Base-by-base conservation (phyloP, 2,888 invertebrate species). In the Phaedon cochleariae region DNA sequence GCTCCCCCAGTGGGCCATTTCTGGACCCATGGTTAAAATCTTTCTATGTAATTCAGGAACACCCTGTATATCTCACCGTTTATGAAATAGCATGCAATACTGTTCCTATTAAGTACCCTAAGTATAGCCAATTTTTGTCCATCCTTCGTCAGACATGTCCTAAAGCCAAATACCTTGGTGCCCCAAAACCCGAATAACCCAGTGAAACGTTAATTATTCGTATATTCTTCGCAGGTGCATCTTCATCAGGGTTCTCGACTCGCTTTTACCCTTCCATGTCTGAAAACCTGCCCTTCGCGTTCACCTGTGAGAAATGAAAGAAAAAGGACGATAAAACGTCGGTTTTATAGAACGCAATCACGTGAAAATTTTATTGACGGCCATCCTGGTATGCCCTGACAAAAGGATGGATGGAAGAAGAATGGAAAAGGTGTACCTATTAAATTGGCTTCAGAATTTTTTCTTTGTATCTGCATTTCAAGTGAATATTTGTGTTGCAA, bases 301-400 rank as follows among this genome's bases (percentile, higher is more conserved):
- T 58, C 64, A 64, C 64, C 64, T 64, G 64, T 64, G 46, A 48
- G 20, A 55, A 46, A 46, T 46, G 34, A 18, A 26, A 41, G 41
- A 57, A 41, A 55, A 59, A 46, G 45, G 2, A 41, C 17, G 53
- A 45, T 26, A 17, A 41, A 60, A 60, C 53, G 54, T 20, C 46
- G 26, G 62, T 55, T 54, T 51, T 20, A 12, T 45, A 22, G 21
- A 41, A 51, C 26, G 62, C 41, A 62, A 62, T 62, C 62, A 58
- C 51, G 57, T 62, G 58, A 58, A 62, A 62, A 62, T 54, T 62
- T 45, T 54, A 49, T 17, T 52, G 53, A 41, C 49, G 37, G n/a
- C 46, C 12, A 49, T n/a, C n/a, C n/a, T 34, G 37, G 18, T 37
- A 48, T 29, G 10, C 37, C 5, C 10, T 29, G 31, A 55, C 26